Conservation (phyloP, 2,888 invertebrate genomes). For the Apotomis capreana region DNA sequence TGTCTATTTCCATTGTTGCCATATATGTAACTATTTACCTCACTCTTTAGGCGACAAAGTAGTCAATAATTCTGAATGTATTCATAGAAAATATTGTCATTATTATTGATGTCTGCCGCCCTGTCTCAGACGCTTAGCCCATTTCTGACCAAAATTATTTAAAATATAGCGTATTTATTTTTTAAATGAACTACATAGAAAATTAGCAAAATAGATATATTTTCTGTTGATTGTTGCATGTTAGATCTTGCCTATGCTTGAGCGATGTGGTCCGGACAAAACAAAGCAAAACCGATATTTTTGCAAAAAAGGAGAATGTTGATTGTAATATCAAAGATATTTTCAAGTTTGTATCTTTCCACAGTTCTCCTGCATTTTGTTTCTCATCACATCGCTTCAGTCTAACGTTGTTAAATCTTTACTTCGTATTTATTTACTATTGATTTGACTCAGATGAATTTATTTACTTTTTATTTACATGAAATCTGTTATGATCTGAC, state of each 20-base stretch:
- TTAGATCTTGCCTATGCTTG: slow-evolving; percentile 33
- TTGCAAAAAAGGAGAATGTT: no score
- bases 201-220: slow-evolving; percentile 38
- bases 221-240: slow-evolving; percentile 41
- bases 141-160: slow-evolving; percentile 42
- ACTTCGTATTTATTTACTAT: slow-evolving; percentile 60
- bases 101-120: slow-evolving; percentile 13
- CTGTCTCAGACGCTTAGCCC: slow-evolving; percentile 48
- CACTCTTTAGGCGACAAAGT: slow-evolving; percentile 52
- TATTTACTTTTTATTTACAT: slow-evolving; percentile 61
- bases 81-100: slow-evolving; percentile 39
- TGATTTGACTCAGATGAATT: slow-evolving; percentile 64
- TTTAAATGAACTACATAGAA: slow-evolving; percentile 42
- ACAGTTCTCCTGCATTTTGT: background rate
- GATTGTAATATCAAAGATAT: no score
- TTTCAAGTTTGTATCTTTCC: no score
- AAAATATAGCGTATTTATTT: slow-evolving; percentile 41
- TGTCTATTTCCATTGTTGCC: slow-evolving; percentile 71
- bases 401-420: slow-evolving; percentile 36
- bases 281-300: background rate
- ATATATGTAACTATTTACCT: slow-evolving; percentile 78
- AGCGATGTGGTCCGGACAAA: slow-evolving; percentile 21
- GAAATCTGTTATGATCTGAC: slow-evolving; percentile 50
- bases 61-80: slow-evolving; percentile 36
- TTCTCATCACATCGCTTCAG: slow-evolving; percentile 28